Conservation (phyloP, 1,140 invertebrate species). For the Panagrolaimus sp. region DNA sequence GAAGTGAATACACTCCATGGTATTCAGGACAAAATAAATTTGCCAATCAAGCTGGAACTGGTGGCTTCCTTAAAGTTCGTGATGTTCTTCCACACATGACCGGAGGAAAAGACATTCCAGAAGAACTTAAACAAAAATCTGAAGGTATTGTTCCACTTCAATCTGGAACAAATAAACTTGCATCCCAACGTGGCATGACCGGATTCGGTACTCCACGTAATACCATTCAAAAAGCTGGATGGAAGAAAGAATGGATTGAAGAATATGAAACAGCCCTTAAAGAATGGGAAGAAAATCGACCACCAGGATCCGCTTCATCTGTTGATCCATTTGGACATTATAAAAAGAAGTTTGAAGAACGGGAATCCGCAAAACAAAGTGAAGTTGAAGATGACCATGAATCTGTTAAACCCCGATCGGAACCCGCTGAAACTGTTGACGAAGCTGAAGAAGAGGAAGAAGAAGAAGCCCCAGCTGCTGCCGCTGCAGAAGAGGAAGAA, state of each 20-base stretch:
- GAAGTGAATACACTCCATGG: conserved; percentile 58
- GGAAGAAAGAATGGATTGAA: conserved; percentile 60
- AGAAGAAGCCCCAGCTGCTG: conserved; percentile 28
- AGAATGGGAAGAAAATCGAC: conserved; percentile 58
- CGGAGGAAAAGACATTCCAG: conserved; percentile 57
- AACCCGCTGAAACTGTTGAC: conserved; percentile 28
- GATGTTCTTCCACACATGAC: conserved; percentile 58
- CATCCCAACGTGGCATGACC: conserved; percentile 58
- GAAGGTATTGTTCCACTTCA: conserved; percentile 51
- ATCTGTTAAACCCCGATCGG: conserved; percentile 27
- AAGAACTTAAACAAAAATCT: conserved; percentile 54
- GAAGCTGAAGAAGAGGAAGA: conserved; percentile 44
- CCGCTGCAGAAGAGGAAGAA: conserved; percentile 38
- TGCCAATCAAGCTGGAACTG: conserved; percentile 55
- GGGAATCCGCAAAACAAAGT: conserved; percentile 34
- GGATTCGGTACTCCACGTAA: conserved; percentile 59
- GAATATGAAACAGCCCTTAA: conserved; percentile 56
- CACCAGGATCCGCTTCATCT: conserved; percentile 52
- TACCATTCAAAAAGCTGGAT: conserved; percentile 46
- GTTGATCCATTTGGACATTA: conserved; percentile 48
- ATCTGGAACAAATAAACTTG: conserved; percentile 58
- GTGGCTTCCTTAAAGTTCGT: conserved; percentile 59
- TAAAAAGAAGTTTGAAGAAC: conserved; percentile 56
- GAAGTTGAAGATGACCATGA: conserved; percentile 33
- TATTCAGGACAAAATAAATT: conserved; percentile 60